Base-by-base conservation (phyloP, 1,140 invertebrate species). In the Bicyclus anynana region DNA sequence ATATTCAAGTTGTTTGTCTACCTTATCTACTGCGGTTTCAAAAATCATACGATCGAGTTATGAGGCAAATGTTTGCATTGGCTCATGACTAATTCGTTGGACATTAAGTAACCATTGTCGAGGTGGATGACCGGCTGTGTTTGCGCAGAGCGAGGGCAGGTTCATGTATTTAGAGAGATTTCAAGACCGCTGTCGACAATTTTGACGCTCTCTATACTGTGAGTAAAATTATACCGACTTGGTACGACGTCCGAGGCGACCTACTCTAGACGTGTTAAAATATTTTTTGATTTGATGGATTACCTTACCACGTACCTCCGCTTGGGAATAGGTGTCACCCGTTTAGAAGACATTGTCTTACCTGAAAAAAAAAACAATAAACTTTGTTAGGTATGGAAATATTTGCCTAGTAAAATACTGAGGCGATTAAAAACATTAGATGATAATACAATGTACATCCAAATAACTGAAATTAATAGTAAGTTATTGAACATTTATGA, bases 301-400 rank as follows among this genome's bases (percentile, higher is more conserved):
- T 59, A 52, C 42, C 56, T 27, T 58, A 64, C 42, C 53, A 77
- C 80, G 48, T 84, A 81, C 83, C 83, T 86, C 67, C 69, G 62
- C 59, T 52, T 77, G 33, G 62, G 48, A 51, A 73, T 74, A 71
- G 68, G 57, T 61, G 77, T 77, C 72, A 73, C 75, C 59, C 77
- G 78, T 72, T 78, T 83, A 59, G 80, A 80, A 84, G 78, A 73
- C 83, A 84, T 84, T 74, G 75, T 67, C 81, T 84, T 87, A 87
- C 84, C 84, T 87, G 84, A 66, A 87, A 87, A 67, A 80, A 65
- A 75, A 72, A 72, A 62, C 48, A 16, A 46, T 18, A 51, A 33
- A 26, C 5, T 44, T 52, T 23, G 33, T 21, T 10, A 20, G 5
- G n/a, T 4, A 40, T 35, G n/a, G n/a, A n/a, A n/a, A n/a, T n/a